These are phyloP conservation scores for Paraplagusia blochii DNA, from an alignment of 2,113 vertebrate species.

Conservation along the genomic window DNA sequence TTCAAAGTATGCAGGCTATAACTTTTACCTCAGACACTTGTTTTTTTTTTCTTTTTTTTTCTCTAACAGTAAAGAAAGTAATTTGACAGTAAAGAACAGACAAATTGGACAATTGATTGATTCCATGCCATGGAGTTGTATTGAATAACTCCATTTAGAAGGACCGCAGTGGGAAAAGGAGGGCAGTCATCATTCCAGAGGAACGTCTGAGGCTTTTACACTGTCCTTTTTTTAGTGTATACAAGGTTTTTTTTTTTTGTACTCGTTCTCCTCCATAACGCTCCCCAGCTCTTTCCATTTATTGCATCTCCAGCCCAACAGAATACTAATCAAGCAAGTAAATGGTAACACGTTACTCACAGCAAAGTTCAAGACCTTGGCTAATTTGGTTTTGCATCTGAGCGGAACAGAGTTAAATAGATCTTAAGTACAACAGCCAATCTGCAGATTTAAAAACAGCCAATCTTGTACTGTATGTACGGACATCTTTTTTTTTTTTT, in stretches of 20 bases:
- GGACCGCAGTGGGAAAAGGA: conserved; percentile 29
- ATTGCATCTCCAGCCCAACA: conserved; percentile 31
- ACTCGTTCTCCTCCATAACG: conserved; percentile 10
- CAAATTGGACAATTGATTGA: conserved; percentile 50
- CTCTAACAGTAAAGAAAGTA: conserved; percentile 37
- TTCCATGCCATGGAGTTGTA: conserved; percentile 42
- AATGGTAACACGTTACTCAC: conserved; percentile 57
- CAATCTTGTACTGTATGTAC: conserved; percentile 15
- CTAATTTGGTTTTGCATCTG: conserved; percentile 64
- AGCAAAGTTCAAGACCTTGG: conserved; percentile 58
- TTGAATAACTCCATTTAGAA: conserved; percentile 52
- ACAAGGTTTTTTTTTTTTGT: not conserved
- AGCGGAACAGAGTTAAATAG: conserved; percentile 66
- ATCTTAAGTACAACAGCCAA: conserved; percentile 40
- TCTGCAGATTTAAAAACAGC: conserved; percentile 37
- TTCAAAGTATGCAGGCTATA: too few species aligned
- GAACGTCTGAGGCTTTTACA: conserved; percentile 28
- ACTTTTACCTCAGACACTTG: too few species aligned
- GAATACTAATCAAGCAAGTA: conserved; percentile 68
- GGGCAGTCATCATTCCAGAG: conserved; percentile 24
- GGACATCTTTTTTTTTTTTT: not conserved
- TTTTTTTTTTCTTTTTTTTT: too few species aligned
- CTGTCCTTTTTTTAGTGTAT: conserved; percentile 20
- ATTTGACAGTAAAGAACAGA: conserved; percentile 21
- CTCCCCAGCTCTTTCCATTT: conserved; percentile 30